Evolutionary conservation across 2,113 vertebrate genomes (phyloP).

Genomic region (Malurus alboscapulatus): DNA sequence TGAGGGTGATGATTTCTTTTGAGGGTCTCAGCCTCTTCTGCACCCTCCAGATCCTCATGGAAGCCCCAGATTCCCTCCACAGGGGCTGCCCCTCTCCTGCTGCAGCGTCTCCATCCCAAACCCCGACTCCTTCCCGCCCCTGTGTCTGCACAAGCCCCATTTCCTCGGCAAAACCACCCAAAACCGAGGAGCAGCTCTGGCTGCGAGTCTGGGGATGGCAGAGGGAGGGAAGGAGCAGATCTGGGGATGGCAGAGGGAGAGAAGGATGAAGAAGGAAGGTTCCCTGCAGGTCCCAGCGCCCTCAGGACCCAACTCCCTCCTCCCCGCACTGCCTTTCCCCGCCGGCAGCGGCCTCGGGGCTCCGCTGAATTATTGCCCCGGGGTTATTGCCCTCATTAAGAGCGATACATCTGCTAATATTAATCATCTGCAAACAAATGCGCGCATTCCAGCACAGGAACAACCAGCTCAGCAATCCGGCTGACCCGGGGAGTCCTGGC

Average conservation of each 20-base stretch:
- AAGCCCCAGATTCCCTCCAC: not conserved
- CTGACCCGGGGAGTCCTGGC: not conserved
- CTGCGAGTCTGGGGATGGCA: not conserved
- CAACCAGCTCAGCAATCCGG: not conserved
- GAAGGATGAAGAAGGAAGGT: not conserved
- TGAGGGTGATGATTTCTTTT: too few species aligned
- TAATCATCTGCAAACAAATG: constrained; percentile 41
- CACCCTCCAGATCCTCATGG: not conserved
- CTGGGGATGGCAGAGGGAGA: not conserved
- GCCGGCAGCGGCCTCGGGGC: not conserved
- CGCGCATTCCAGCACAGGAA: not conserved
- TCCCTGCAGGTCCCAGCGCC: not conserved
- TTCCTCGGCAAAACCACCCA: not conserved
- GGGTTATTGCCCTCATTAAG: constrained; percentile 33
- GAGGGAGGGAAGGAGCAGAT: not conserved
- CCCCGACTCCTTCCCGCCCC: not conserved
- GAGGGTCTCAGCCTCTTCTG: not conserved
- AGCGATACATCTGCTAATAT: constrained; percentile 25
- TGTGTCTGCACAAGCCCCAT: fast-evolving
- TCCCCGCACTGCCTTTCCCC: not conserved
- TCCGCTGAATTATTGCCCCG: not conserved
- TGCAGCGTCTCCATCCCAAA: not conserved
- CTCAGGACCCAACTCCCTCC: not conserved
- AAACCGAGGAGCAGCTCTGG: not conserved
- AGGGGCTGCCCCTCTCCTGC: not conserved